phyloP scores from a whole-genome alignment of 2,888 invertebrate species.

The Charanyca ferruginea region DNA sequence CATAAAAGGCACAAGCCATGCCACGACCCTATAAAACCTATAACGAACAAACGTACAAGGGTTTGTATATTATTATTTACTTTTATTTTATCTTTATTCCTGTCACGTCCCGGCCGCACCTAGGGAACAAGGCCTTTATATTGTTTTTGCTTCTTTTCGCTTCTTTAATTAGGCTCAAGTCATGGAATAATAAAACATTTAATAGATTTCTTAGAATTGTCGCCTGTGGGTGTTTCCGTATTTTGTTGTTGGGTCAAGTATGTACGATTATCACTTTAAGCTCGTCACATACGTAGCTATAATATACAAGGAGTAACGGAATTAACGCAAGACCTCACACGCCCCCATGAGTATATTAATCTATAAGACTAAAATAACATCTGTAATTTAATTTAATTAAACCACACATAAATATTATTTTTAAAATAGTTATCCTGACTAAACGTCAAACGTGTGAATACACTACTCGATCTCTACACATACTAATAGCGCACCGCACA shows the following conservation, averaged over 20 bases:
- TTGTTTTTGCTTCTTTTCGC: constrained; percentile 76
- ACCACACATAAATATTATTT: too few species aligned
- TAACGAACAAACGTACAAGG: constrained; percentile 55
- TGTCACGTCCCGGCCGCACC: constrained; percentile 76
- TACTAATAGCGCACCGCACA: too few species aligned
- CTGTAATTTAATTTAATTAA: too few species aligned
- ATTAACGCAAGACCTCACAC: too few species aligned
- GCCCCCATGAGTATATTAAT: too few species aligned
- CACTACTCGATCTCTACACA: too few species aligned
- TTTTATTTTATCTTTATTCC: constrained; percentile 69
- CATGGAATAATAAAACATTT: constrained; percentile 73
- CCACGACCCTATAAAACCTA: constrained; percentile 35
- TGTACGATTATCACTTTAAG: too few species aligned
- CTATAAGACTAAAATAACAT: too few species aligned
- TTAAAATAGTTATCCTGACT: too few species aligned
- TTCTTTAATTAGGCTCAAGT: constrained; percentile 78
- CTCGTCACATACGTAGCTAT: too few species aligned
- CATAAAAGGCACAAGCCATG: constrained; percentile 13
- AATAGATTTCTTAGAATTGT: constrained; percentile 61
- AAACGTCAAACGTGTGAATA: too few species aligned
- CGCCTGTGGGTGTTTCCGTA: constrained; percentile 29
- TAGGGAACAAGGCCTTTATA: constrained; percentile 72
- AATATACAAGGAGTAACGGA: too few species aligned
- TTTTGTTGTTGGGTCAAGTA: constrained; percentile 3
- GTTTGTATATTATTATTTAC: constrained; percentile 59